Conservation (phyloP, 2,113 vertebrate genomes). For the Erpornis zantholeuca region DNA sequence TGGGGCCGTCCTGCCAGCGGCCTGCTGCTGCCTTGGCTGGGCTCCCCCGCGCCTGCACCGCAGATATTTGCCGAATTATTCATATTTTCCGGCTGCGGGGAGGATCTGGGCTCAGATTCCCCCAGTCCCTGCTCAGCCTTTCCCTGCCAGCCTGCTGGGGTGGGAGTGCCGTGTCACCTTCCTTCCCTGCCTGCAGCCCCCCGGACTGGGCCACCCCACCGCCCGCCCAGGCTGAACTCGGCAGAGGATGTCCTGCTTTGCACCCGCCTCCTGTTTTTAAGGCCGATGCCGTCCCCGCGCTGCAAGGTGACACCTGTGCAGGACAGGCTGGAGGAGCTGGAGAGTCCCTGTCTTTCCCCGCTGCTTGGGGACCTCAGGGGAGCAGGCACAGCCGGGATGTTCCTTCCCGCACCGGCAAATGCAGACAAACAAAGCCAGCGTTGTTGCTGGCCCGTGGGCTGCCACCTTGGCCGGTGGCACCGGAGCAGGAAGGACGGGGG, state of each 20-base stretch:
- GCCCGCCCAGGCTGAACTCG: not conserved
- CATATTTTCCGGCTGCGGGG: constrained; percentile 58
- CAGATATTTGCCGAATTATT: constrained; percentile 64
- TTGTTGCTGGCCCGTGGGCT: constrained; percentile 13
- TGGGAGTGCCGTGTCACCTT: not conserved
- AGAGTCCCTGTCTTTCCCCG: not conserved
- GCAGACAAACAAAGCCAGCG: not conserved
- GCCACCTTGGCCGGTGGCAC: not conserved
- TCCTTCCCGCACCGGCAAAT: not conserved
- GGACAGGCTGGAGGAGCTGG: not conserved
- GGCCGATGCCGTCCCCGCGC: accelerated
- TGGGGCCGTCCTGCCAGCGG: constrained; percentile 13
- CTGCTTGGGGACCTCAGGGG: not conserved
- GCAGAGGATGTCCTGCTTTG: not conserved
- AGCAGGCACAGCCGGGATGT: not conserved
- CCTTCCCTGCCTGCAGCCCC: not conserved
- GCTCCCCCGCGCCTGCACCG: constrained; percentile 35
- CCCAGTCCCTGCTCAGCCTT: not conserved
- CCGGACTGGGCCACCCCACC: accelerated
- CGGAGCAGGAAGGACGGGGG: not conserved
- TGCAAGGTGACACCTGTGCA: not conserved
- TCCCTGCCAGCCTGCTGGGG: constrained; percentile 33
- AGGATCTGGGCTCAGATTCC: constrained; percentile 37
- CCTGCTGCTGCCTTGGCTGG: constrained; percentile 58
- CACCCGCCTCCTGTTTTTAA: not conserved